Percentiles rank a stretch among this genome's conserved stretches.
These are phyloP conservation scores for Bothrops jararaca DNA, from an alignment of 2,113 vertebrate genomes.

Conservation along the genomic window DNA sequence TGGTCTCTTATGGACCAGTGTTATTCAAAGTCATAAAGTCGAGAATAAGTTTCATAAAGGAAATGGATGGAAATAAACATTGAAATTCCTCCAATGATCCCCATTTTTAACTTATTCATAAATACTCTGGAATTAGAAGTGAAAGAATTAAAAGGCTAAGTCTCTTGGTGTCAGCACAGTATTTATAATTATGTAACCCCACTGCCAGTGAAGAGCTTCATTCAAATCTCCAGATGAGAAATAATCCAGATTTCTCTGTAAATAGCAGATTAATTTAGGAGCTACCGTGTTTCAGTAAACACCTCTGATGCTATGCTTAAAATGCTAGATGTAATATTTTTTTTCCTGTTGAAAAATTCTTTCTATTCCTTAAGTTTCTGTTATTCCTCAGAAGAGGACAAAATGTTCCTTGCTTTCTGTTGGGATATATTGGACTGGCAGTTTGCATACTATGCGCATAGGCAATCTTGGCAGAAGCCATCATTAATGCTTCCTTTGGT, in stretches of 20 bases:
- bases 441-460: conserved; percentile 2
- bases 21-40: neutral
- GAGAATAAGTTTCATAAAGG: neutral
- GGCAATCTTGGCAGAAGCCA: conserved; percentile 38
- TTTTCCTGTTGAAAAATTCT: conserved; percentile 8
- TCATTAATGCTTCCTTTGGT: conserved; percentile 55
- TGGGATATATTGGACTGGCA: conserved; percentile 37
- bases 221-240: neutral
- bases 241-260: neutral
- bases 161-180: neutral
- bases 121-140: neutral
- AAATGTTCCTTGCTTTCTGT: conserved; percentile 7
- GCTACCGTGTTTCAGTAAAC: no score
- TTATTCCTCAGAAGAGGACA: conserved; percentile 40
- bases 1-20: neutral
- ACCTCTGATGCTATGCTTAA: neutral
- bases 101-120: neutral
- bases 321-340: conserved; percentile 48
- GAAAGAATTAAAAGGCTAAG: neutral
- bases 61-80: neutral
- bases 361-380: conserved; percentile 24
- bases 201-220: neutral
- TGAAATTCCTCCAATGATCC: neutral
- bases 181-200: neutral
- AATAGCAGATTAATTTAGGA: neutral